These are phyloP conservation scores for Pentalonia nigronervosa DNA, from an alignment of 1,140 invertebrate genomes.

Conservation along the genomic window DNA sequence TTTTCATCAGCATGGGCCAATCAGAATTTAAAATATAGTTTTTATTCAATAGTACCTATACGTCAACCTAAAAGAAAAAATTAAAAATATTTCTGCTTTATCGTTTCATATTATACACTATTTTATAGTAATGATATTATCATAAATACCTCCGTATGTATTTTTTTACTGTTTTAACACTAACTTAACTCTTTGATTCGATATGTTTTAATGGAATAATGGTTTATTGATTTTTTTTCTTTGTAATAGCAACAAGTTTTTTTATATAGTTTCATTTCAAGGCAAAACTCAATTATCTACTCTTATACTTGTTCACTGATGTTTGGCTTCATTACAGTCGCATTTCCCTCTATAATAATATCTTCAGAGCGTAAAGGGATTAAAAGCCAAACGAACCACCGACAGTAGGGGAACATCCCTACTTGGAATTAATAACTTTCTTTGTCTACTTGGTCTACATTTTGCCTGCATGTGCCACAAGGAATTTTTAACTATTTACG, in stretches of 20 bases:
- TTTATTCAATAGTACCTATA: too few relatives aligned
- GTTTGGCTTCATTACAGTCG: background rate
- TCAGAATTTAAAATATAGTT: too few relatives aligned
- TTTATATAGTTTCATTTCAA: background rate
- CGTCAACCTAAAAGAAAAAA: too few relatives aligned
- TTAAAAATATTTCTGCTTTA: too few relatives aligned
- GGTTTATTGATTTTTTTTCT: background rate
- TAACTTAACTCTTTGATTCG: too few relatives aligned
- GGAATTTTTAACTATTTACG: conserved; percentile 40
- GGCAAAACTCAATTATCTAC: background rate
- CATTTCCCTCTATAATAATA: background rate
- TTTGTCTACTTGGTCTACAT: conserved; percentile 1
- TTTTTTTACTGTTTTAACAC: background rate
- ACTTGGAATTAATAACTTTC: conserved; percentile 46
- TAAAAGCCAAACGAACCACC: conserved; percentile 16
- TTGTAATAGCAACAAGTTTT: background rate
- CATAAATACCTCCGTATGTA: too few relatives aligned
- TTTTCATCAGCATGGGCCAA: too few relatives aligned
- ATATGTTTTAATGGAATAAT: background rate
- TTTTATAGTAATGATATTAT: too few relatives aligned
- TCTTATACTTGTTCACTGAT: background rate
- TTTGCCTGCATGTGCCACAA: background rate
- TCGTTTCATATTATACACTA: too few relatives aligned
- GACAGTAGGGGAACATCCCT: background rate
- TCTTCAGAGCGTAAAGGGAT: background rate